Base-by-base conservation (phyloP, 2,888 invertebrate genomes). In the Agriopis marginaria region DNA sequence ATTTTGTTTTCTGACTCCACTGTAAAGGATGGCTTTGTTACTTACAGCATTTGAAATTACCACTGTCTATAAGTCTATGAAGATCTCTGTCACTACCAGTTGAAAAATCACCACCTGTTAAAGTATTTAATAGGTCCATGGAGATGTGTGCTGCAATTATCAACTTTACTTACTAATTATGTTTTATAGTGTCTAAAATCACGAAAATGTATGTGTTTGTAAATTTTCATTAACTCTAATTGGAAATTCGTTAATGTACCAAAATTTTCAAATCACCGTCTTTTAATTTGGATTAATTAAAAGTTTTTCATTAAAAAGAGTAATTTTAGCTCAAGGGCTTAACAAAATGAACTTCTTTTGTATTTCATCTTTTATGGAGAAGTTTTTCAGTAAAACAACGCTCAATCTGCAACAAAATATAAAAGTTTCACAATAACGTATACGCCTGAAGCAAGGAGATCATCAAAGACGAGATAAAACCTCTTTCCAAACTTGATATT, bases 371-470 rank as follows among this genome's bases (percentile, higher is more conserved):
- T 87, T 87, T 87, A 88, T 86, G 90, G 86, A 88, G 86, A 91
- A 90, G 88, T 91, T 92, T 91, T 91, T 90, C 89, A 88, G 90
- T 90, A 88, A 91, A 92, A 92, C 93, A 93, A 90, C 87, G 89
- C 87, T 87, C 84, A 89, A 91, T 91, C 89, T 89, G 88, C 88
- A 89, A 86, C 89, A 89, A 89, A 93, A 93, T 92, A 93, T 92
- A 92, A 93, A 93, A 94, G 90, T 94, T 93, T 91, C 76, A 89
- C 88, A 91, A 91, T 91, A 92, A 89, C 87, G 91, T 92, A 91
- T 84, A 87, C 89, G 93, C 93, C 93, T 86, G 83, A 78, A 90
- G 93, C 92, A 79, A 81, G 80, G 81, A 84, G 87, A 88, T 89
- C 86, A 87, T 89, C 89, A 88, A 88, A 88, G 86, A 85, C 76